Evolutionary conservation across 2,888 invertebrate species (phyloP), one percentile per base, ranked within the genome.

Genomic region (Papilio demoleus): DNA sequence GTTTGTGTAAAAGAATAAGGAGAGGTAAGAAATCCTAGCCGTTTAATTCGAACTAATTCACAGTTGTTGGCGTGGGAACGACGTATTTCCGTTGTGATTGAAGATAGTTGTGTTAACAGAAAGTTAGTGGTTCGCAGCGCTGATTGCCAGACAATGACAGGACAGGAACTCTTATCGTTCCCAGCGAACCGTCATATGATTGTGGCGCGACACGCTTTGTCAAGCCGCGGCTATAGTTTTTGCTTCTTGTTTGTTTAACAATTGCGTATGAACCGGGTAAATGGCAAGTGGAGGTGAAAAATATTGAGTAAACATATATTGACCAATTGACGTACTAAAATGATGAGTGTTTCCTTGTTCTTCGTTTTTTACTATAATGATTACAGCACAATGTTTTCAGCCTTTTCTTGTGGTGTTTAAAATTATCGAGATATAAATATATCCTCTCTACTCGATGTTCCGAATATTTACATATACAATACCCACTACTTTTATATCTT

Each of bases 121-220:
- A n/a, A n/a, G n/a, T n/a, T n/a, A 78, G 78, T 79, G 77, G 79
- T 84, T 83, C 81, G 82, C 79, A 79, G 82, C 80, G 81, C 70
- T 74, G 45, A 22, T 22, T 47, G 22, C 11, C 76, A 83, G 75
- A 88, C 90, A 89, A 90, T 88, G n/a, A n/a, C n/a, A n/a, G n/a
- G 83, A 79, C 85, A 88, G 89, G 90, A 89, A 89, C 86, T 77
- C 73, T n/a, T 72, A 78, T 80, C 72, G 77, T 87, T 86, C n/a
- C 81, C 86, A 76, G 75, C 78, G 73, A 87, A 86, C 86, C 85
- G 87, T 80, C 79, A 81, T 77, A n/a, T 81, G 80, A 71, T 68
- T 79, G 79, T 81, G 79, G 79, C 68, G 71, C 79, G 80, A n/a
- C 80, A 79, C 77, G 78, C 77, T 77, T 78, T 79, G 80, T 81